Percentiles rank a stretch among this genome's conserved stretches.
Evolutionary conservation across 2,797 vertebrate genomes (phyloP).

Genomic region (Podargus strigoides): DNA sequence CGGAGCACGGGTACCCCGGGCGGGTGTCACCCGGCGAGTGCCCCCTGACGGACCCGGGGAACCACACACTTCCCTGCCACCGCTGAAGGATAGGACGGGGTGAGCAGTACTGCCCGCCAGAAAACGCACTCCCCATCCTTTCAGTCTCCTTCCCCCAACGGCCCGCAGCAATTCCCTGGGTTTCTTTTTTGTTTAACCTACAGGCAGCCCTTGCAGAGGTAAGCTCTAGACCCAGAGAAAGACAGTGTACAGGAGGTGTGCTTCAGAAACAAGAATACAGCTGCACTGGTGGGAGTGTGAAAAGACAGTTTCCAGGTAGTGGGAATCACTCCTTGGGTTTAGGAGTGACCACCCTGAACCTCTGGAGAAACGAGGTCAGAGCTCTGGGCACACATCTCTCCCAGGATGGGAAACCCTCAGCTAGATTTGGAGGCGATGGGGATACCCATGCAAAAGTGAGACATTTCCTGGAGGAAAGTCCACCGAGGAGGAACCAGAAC

Average conservation of each 20-base stretch:
- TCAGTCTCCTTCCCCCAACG: background rate
- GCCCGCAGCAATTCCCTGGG: background rate
- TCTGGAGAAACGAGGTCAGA: background rate
- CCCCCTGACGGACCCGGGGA: background rate
- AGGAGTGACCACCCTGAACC: background rate
- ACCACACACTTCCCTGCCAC: background rate
- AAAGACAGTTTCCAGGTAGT: background rate
- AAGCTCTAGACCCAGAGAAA: rapidly evolving
- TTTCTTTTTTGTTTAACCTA: background rate
- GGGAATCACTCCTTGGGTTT: background rate
- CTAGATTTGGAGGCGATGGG: too few relatives aligned
- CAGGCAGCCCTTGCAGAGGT: background rate
- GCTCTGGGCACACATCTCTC: background rate
- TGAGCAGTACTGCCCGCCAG: background rate
- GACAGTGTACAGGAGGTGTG: background rate
- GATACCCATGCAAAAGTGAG: background rate
- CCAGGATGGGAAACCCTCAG: background rate
- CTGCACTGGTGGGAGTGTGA: background rate
- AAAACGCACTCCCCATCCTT: rapidly evolving
- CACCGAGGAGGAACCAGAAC: background rate
- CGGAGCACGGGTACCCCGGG: background rate
- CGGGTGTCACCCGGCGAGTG: background rate
- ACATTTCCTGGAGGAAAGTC: background rate
- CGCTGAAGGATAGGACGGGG: rapidly evolving
- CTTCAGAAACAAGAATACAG: background rate